A percentile compares a stretch with the other conserved stretches of the same genome.
Conservation (phyloP, 2,888 invertebrate species). For the Eudasyphora cyanicolor region DNA sequence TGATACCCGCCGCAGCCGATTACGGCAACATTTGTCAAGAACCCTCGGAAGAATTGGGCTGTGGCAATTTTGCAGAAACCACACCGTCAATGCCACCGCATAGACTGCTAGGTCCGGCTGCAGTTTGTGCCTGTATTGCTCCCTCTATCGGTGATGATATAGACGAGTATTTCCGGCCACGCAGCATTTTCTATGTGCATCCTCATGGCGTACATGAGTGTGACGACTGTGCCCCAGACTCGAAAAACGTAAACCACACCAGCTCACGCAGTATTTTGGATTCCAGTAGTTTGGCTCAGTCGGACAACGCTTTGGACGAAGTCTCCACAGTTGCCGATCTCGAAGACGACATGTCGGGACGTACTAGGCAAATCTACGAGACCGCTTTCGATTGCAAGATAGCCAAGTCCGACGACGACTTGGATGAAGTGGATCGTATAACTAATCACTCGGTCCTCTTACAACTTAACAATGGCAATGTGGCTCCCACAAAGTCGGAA, state of each 20-base stretch:
- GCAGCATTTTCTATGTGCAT: constrained; percentile 86
- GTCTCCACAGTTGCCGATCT: constrained; percentile 64
- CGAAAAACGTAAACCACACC: constrained; percentile 60
- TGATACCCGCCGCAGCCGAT: constrained; percentile 64
- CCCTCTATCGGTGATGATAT: constrained; percentile 83
- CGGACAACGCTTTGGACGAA: constrained; percentile 62
- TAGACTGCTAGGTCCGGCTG: constrained; percentile 84
- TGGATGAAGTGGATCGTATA: constrained; percentile 90
- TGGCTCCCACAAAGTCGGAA: constrained; percentile 80
- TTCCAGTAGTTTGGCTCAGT: constrained; percentile 58
- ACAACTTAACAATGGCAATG: constrained; percentile 80
- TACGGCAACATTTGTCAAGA: constrained; percentile 69
- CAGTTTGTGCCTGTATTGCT: constrained; percentile 87
- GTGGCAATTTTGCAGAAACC: constrained; percentile 68
- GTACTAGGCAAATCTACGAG: constrained; percentile 90
- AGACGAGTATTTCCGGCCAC: constrained; percentile 83
- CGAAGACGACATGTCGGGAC: constrained; percentile 81
- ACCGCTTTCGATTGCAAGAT: constrained; percentile 94
- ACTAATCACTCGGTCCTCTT: constrained; percentile 89
- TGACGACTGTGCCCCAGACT: constrained; percentile 77
- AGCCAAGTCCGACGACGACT: constrained; percentile 88
- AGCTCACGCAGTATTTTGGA: constrained; percentile 54
- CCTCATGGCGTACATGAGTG: constrained; percentile 84
- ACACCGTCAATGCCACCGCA: constrained; percentile 84
- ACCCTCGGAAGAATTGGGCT: constrained; percentile 56